Evolutionary conservation across 2,113 vertebrate genomes (phyloP), one percentile per base, ranked within the genome.

Genomic region (Phrynosoma blainvillii): DNA sequence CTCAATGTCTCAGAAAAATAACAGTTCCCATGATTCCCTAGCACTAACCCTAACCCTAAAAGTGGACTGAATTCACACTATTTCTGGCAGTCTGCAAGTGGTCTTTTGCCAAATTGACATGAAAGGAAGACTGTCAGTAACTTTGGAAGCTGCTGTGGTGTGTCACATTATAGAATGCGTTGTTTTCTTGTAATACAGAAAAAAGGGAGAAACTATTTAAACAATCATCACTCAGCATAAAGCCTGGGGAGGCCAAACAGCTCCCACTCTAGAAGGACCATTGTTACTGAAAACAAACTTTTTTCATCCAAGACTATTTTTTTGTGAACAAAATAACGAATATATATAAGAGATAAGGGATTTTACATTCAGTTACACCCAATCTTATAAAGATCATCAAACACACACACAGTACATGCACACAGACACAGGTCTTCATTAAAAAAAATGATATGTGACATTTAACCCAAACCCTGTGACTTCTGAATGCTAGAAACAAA

Each of bases 121-220:
- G 77, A 70, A 74, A 30, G 65, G 18, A 83, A 93, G 84, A 87
- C 27, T 88, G 47, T 62, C 79, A 47, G 9, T 74, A 89, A 21
- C 59, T 88, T 93, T 90, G 90, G 90, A 93, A 95, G 89, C 1
- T 25, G 16, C 30, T 87, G 88, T 25, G 91, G 90, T 93, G 93
- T 93, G 91, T 94, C 32, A 62, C 52, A 84, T 93, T 95, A 90
- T 94, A 10, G 87, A 93, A 89, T 25, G 82, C 82, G 93, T 93
- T 95, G 84, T 93, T 96, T 96, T 94, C 94, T 91, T 90, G 90
- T 4, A 71, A 90, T 92, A 84, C 90, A 94, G 88, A 93, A 94
- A 96, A 88, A 96, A 88, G 94, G 95, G 95, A 20, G 68, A 96
- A 94, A 95, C 87, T 92, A 91, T 96, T 94, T 36, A 91, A 93